A percentile compares a stretch with the other conserved stretches of the same genome.
Evolutionary conservation across 2,888 invertebrate genomes (phyloP).

Genomic region (Entomobrya proxima): DNA sequence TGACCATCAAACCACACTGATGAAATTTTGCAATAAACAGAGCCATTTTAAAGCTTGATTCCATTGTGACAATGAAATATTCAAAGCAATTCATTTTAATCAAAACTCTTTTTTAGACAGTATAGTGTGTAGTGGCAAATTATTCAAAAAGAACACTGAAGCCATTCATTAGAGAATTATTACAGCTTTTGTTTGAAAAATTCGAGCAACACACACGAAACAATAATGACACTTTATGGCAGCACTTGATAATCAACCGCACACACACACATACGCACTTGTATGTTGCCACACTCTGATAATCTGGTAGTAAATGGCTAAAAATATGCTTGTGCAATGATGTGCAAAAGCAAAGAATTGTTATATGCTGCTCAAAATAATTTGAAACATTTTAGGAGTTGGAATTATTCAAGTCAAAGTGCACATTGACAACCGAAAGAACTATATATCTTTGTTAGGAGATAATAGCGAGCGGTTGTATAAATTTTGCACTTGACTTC

Average conservation of each 20-base stretch:
- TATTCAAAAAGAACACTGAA: background rate
- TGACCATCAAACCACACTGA: slow-evolving; percentile 18
- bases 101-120: too few species aligned
- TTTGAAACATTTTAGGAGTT: too few species aligned
- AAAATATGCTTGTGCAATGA: too few species aligned
- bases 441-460: too few species aligned
- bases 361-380: too few species aligned
- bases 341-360: too few species aligned
- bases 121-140: too few species aligned
- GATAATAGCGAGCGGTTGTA: too few species aligned
- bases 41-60: too few species aligned
- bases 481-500: too few species aligned
- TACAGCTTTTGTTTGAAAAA: slow-evolving; percentile 14
- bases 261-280: background rate
- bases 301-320: background rate
- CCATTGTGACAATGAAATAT: slow-evolving; percentile 1
- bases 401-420: too few species aligned
- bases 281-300: background rate
- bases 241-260: slow-evolving; percentile 16
- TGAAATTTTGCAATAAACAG: slow-evolving; percentile 20
- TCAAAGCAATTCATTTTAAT: background rate
- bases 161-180: slow-evolving; percentile 16
- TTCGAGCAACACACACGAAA: slow-evolving; percentile 15
- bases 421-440: too few species aligned
- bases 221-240: slow-evolving; percentile 5